A percentile compares a stretch with the other conserved stretches of the same genome.
These are phyloP conservation scores for Ptychadena robeensis DNA, from an alignment of 2,797 vertebrate species.

Conservation along the genomic window DNA sequence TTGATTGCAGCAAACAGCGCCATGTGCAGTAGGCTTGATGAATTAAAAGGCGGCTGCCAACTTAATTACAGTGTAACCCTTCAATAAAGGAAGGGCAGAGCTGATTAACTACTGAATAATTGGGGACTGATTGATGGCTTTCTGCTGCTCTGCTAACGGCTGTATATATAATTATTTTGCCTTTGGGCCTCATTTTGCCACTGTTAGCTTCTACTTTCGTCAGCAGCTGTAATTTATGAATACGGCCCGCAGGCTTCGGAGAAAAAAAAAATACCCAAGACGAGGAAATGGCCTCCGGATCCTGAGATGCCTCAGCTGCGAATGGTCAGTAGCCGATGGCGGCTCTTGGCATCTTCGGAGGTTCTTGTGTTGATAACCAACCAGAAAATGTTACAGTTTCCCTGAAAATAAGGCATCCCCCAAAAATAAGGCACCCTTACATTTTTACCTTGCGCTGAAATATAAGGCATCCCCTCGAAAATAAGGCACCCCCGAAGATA, in stretches of 20 bases:
- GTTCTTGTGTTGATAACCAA: too few species aligned
- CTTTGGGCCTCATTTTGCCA: conserved; percentile 84
- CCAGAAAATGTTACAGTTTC: too few species aligned
- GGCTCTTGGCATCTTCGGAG: conserved; percentile 6
- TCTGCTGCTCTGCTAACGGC: conserved; percentile 81
- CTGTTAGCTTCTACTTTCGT: conserved; percentile 82
- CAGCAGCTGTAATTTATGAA: conserved; percentile 83
- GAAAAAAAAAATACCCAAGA: conserved; percentile 63
- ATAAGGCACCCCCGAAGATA: too few species aligned
- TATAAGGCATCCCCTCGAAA: too few species aligned
- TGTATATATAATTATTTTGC: conserved; percentile 88
- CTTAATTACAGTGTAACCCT: conserved; percentile 90
- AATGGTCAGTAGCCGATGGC: conserved; percentile 72
- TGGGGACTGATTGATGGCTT: conserved; percentile 85
- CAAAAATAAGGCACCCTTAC: too few species aligned
- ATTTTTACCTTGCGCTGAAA: too few species aligned
- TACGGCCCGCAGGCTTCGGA: conserved; percentile 71
- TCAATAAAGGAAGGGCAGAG: conserved; percentile 87
- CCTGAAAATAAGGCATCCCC: too few species aligned
- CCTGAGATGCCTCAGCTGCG: conserved; percentile 74
- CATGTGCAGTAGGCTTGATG: conserved; percentile 87
- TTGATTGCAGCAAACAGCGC: conserved; percentile 77
- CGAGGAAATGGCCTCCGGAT: conserved; percentile 68
- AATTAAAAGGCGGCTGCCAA: conserved; percentile 89
- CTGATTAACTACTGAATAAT: conserved; percentile 89